Evolutionary conservation across 2,797 vertebrate species (phyloP).

Genomic region (Triplophysa yarkandensis): DNA sequence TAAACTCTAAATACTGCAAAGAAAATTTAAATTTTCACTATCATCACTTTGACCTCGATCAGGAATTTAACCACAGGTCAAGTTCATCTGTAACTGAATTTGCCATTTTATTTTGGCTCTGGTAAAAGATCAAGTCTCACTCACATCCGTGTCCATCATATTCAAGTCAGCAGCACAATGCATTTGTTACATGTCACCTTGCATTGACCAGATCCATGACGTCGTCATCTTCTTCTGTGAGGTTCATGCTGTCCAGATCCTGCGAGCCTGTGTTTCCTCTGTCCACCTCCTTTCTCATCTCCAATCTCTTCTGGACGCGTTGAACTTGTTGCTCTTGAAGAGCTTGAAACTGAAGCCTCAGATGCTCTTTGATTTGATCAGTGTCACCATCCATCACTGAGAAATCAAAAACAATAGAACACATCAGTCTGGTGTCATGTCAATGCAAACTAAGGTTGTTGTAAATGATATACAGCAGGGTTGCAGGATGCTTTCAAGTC

Average conservation of each 20-base stretch:
- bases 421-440: background rate
- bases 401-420: conserved; percentile 16
- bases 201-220: conserved; percentile 53
- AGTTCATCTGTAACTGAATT: background rate
- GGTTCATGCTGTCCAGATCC: conserved; percentile 64
- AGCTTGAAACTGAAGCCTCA: conserved; percentile 83
- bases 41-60: background rate
- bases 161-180: background rate
- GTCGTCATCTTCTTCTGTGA: conserved; percentile 59
- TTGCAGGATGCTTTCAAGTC: background rate
- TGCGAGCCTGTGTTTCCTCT: background rate
- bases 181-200: conserved; percentile 59
- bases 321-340: conserved; percentile 86
- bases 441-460: background rate
- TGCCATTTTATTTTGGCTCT: background rate
- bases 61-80: background rate
- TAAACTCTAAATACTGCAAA: no score
- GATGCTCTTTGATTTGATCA: conserved; percentile 63
- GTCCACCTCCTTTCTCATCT: conserved; percentile 71
- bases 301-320: conserved; percentile 72
- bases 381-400: conserved; percentile 75
- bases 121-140: background rate
- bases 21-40: no score
- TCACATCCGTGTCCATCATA: background rate
- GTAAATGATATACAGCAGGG: background rate